Percentiles rank a stretch among this genome's conserved stretches.
phyloP scores from a whole-genome alignment of 2,797 vertebrate species.

The Enteromius paludinosus region DNA sequence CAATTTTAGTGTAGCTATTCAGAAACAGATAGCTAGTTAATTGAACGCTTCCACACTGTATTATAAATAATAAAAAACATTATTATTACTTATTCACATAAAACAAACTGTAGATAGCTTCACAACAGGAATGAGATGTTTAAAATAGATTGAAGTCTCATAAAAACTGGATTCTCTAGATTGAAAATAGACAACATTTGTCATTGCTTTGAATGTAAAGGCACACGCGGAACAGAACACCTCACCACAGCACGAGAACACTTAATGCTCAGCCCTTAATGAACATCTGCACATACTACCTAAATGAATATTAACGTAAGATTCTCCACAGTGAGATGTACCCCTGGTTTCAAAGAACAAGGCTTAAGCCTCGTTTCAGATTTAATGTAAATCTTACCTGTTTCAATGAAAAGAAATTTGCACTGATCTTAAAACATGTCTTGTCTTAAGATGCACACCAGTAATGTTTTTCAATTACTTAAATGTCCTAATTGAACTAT shows the following conservation, averaged over 20 bases:
- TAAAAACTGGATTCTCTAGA: constrained; percentile 44
- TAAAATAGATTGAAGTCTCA: constrained; percentile 34
- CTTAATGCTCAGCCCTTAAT: constrained; percentile 27
- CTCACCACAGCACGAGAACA: neutral
- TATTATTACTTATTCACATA: constrained; percentile 36
- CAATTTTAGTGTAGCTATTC: too few species aligned
- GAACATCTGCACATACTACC: neutral
- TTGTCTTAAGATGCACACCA: too few species aligned
- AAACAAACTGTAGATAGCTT: constrained; percentile 14
- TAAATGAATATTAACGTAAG: neutral
- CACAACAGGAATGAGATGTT: constrained; percentile 33
- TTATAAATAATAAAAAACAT: constrained; percentile 46
- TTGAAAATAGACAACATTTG: constrained; percentile 37
- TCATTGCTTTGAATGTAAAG: constrained; percentile 54
- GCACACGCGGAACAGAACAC: constrained; percentile 49
- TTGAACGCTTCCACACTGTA: neutral
- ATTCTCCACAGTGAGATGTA: neutral
- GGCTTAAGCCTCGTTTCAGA: too few species aligned
- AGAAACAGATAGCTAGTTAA: neutral
- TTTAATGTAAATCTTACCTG: too few species aligned
- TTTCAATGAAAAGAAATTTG: too few species aligned
- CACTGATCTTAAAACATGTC: too few species aligned
- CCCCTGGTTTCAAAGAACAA: too few species aligned
- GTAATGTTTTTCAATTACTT: too few species aligned
- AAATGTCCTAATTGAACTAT: too few species aligned